Base-by-base conservation (phyloP, 2,888 invertebrate genomes). In the Acanthosepion lycidas region DNA sequence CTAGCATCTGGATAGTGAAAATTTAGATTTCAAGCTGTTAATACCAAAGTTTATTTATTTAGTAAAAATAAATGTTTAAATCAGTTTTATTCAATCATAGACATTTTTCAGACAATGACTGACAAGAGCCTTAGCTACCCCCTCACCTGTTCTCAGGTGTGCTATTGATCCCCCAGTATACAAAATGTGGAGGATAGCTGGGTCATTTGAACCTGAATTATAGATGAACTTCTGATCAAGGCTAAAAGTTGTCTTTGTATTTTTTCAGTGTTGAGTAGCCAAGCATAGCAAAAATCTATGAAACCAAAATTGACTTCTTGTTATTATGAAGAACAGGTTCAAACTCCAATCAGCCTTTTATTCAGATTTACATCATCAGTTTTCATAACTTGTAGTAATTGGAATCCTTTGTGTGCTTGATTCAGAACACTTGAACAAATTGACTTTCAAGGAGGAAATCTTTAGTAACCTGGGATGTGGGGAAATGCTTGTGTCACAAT, bases 181-280 rank as follows among this genome's bases (percentile, higher is more conserved):
- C 78, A 33, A 78, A 42, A 42, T 42, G 42, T 0, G 2, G 18
- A 15, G 78, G 33, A 33, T 78, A 78, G 78, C 23, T n/a, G 0
- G 12, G 18, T 12, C 78, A 78, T 78, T 78, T 78, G 78, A 78
- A 33, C n/a, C 15, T 78, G 78, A 78, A 78, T 78, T 78, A 78
- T 78, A 78, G n/a, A 78, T 78, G 78, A 78, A 78, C 78, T 33
- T 78, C n/a, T 33, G 78, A 78, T 78, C 78, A 78, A 78, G 78
- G n/a, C 78, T 78, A 78, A 78, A 78, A 78, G 78, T n/a, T 12
- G 15, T n/a, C 78, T 78, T 78, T 78, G 78, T 78, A 9, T 33
- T 15, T n/a, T 78, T 78, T 78, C 78, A 78, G 78, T n/a, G 78
- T 78, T 78, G 78, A 33, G n/a, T 78, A 78, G 33, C n/a, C 78